Evolutionary conservation across 1,140 invertebrate genomes (phyloP).

Genomic region (Pogonomyrmex barbatus): DNA sequence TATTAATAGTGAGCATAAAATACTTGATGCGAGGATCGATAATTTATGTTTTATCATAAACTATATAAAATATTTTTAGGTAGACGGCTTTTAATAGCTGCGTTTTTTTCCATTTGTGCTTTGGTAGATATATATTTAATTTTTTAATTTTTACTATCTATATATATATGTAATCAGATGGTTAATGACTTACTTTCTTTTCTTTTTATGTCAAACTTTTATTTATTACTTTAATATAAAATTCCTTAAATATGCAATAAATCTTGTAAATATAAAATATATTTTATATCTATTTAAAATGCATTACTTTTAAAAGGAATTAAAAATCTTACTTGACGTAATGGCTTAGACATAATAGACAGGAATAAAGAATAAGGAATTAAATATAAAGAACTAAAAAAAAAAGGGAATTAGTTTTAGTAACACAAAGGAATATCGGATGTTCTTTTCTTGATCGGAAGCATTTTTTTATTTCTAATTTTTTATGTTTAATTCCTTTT

Average conservation of each 20-base stretch:
- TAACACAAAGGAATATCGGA: too few species aligned
- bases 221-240: neutral
- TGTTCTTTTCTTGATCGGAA: too few species aligned
- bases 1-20: conserved; percentile 35
- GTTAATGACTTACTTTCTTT: neutral
- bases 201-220: neutral
- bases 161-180: neutral
- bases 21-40: conserved; percentile 10
- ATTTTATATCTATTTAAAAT: neutral
- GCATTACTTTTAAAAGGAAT: neutral
- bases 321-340: neutral
- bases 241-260: neutral
- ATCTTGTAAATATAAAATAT: neutral
- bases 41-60: conserved; percentile 3
- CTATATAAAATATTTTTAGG: conserved; percentile 9
- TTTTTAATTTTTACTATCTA: neutral
- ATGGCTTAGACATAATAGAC: too few species aligned
- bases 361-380: too few species aligned
- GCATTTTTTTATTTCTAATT: too few species aligned
- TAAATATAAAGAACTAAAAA: too few species aligned
- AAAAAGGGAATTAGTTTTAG: too few species aligned
- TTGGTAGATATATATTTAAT: neutral
- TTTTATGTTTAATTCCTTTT: too few species aligned
- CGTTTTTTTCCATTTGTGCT: neutral
- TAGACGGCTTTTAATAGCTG: neutral